Evolutionary conservation across 2,888 invertebrate genomes (phyloP).

Genomic region (Caenorhabditis plicata): DNA sequence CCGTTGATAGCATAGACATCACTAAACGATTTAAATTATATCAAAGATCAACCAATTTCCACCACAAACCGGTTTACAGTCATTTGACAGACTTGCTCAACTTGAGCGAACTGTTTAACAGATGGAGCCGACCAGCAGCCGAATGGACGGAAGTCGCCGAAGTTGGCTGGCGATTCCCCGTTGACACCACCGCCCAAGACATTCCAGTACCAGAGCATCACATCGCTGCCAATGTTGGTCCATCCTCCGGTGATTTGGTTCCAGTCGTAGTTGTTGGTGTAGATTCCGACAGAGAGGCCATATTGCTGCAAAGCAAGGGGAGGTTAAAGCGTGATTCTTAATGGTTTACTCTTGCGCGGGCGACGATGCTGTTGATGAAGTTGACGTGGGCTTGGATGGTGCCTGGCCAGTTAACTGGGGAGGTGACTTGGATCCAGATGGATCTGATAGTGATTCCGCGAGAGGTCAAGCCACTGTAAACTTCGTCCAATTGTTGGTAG

Average conservation of each 20-base stretch:
- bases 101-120: constrained; percentile 34
- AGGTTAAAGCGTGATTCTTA: no score
- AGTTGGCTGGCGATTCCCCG: constrained; percentile 33
- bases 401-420: constrained; percentile 35
- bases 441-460: constrained; percentile 27
- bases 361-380: constrained; percentile 33
- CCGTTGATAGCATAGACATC: constrained; percentile 27
- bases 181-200: constrained; percentile 23
- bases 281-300: constrained; percentile 32
- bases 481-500: constrained; percentile 28
- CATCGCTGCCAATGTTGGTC: constrained; percentile 15
- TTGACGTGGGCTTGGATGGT: constrained; percentile 15
- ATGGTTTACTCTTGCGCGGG: constrained; percentile 25
- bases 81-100: constrained; percentile 20
- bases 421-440: constrained; percentile 42
- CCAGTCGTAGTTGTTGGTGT: constrained; percentile 35
- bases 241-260: constrained; percentile 32
- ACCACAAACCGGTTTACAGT: constrained; percentile 29
- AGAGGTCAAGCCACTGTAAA: constrained; percentile 24
- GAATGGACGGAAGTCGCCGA: constrained; percentile 32
- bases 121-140: constrained; percentile 22
- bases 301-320: no score
- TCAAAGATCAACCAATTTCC: no score
- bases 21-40: no score
- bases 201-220: constrained; percentile 40